phyloP scores from a whole-genome alignment of 2,888 invertebrate species.

The Keiferia lycopersicella region DNA sequence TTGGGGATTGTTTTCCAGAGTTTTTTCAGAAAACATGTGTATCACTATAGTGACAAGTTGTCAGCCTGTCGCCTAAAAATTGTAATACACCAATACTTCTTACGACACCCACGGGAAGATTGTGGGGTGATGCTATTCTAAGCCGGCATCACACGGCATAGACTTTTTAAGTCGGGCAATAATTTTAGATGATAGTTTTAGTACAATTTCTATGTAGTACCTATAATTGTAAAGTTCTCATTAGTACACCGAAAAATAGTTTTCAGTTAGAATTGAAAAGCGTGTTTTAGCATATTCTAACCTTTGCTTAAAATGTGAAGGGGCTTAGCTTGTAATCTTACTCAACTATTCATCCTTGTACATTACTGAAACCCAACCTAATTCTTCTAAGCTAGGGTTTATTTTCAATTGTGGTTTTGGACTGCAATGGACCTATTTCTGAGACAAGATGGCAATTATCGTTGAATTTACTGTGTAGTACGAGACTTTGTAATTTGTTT shows the following conservation, averaged over 20 bases:
- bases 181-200: too few relatives aligned
- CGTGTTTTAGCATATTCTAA: constrained; percentile 2
- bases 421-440: constrained; percentile 8
- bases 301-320: constrained; percentile 17
- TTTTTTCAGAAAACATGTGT: too few relatives aligned
- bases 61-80: too few relatives aligned
- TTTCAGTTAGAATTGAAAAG: neutral
- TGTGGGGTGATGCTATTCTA: too few relatives aligned
- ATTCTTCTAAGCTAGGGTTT: neutral
- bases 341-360: constrained; percentile 3
- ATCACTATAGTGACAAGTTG: too few relatives aligned
- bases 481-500: constrained; percentile 16
- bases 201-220: too few relatives aligned
- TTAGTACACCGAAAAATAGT: neutral
- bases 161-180: too few relatives aligned
- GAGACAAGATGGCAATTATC: constrained; percentile 21
- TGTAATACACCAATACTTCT: too few relatives aligned
- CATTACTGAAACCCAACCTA: neutral
- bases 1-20: too few relatives aligned
- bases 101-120: too few relatives aligned
- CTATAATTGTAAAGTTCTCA: neutral
- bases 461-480: neutral
- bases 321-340: constrained; percentile 5
- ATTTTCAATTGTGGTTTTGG: neutral
- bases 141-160: too few relatives aligned